Percentiles rank a stretch among this genome's conserved stretches.
phyloP scores from a whole-genome alignment of 1,140 invertebrate species.

The Hylaeus volcanicus region DNA sequence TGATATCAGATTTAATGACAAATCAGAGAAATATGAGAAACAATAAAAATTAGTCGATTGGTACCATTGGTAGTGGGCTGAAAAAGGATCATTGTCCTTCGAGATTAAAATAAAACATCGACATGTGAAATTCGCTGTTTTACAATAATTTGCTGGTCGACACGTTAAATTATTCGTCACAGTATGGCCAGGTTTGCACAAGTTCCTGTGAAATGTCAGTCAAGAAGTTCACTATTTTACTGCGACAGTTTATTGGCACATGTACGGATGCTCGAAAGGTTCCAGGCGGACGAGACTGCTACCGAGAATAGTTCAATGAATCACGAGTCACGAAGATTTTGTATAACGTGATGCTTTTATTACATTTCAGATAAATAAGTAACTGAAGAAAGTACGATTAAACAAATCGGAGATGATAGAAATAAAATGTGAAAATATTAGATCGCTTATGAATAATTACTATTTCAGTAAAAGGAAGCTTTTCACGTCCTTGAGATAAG shows the following conservation, averaged over 20 bases:
- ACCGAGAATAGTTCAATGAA: background rate
- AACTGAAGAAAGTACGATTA: no score
- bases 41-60: no score
- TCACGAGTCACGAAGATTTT: no score
- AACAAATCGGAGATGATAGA: no score
- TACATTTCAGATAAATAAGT: no score
- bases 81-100: background rate
- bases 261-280: background rate
- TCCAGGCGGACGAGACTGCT: background rate
- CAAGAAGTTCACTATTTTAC: conserved; percentile 26
- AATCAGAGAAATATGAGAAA: no score
- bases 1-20: no score
- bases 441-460: no score
- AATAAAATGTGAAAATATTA: no score
- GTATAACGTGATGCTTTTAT: no score
- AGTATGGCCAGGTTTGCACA: background rate
- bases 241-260: conserved; percentile 12
- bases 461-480: no score
- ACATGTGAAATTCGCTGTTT: background rate
- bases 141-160: background rate
- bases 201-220: conserved; percentile 7
- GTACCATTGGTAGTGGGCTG: background rate
- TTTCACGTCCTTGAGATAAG: no score
- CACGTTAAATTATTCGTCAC: background rate
- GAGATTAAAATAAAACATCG: background rate